phyloP scores from a whole-genome alignment of 2,888 invertebrate genomes.

The Nephrocerus scutellatus region DNA sequence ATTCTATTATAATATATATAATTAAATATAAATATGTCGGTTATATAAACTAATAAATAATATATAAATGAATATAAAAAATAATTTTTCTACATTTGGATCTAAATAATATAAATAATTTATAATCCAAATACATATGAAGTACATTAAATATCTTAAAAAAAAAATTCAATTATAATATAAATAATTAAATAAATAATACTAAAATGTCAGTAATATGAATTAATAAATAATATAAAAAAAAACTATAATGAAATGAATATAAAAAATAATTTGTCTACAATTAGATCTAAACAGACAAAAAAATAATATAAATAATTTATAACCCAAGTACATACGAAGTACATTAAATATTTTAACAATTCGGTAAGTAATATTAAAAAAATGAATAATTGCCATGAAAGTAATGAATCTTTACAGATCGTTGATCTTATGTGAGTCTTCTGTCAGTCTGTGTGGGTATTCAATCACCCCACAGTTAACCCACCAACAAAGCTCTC shows the following conservation, averaged over 20 bases:
- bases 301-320: not conserved
- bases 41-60: constrained; percentile 1
- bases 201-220: constrained; percentile 3
- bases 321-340: not conserved
- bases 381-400: too few species aligned
- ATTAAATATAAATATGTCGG: constrained; percentile 9
- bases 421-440: too few species aligned
- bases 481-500: too few species aligned
- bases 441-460: too few species aligned
- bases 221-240: too few species aligned
- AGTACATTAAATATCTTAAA: not conserved
- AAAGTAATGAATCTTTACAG: too few species aligned
- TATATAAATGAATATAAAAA: too few species aligned
- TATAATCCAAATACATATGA: not conserved
- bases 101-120: not conserved
- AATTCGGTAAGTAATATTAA: not conserved
- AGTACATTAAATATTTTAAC: not conserved
- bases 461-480: too few species aligned
- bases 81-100: too few species aligned
- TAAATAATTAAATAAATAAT: not conserved
- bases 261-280: too few species aligned
- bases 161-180: not conserved
- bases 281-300: too few species aligned
- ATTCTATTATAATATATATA: not conserved
- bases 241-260: too few species aligned